phyloP scores from a whole-genome alignment of 2,797 vertebrate genomes.

The Dendrocincla fuliginosa region DNA sequence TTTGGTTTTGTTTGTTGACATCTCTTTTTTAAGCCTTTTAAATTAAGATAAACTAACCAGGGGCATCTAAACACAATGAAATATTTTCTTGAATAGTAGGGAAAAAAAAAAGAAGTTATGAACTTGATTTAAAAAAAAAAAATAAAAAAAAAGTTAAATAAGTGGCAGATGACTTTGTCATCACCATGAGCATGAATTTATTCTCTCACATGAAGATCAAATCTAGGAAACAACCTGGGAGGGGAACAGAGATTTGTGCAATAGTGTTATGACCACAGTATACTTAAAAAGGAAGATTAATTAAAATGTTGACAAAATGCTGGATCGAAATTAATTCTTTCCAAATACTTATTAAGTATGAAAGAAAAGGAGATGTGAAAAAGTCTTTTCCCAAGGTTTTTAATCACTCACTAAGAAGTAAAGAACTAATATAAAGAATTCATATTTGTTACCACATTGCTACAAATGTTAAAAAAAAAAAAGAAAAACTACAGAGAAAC shows the following conservation, averaged over 20 bases:
- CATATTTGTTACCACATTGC: background rate
- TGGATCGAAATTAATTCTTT: background rate
- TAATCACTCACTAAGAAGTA: background rate
- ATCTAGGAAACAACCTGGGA: background rate
- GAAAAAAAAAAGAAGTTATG: background rate
- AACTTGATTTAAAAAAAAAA: background rate
- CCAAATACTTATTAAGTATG: background rate
- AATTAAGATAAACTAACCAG: background rate
- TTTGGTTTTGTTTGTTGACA: background rate
- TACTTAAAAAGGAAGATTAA: background rate
- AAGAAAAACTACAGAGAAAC: background rate
- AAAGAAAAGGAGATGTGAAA: background rate
- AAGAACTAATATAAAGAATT: background rate
- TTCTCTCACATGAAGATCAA: background rate
- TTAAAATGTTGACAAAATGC: background rate
- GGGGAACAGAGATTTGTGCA: background rate
- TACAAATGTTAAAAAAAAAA: background rate
- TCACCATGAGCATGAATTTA: background rate
- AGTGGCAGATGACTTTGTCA: background rate
- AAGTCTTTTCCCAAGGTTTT: background rate
- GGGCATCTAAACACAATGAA: background rate
- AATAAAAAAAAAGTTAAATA: background rate
- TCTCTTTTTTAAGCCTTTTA: background rate
- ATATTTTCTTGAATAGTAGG: background rate
- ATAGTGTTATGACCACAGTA: background rate